phyloP scores from a whole-genome alignment of 2,888 invertebrate genomes.

The Hyposoter dolosus region DNA sequence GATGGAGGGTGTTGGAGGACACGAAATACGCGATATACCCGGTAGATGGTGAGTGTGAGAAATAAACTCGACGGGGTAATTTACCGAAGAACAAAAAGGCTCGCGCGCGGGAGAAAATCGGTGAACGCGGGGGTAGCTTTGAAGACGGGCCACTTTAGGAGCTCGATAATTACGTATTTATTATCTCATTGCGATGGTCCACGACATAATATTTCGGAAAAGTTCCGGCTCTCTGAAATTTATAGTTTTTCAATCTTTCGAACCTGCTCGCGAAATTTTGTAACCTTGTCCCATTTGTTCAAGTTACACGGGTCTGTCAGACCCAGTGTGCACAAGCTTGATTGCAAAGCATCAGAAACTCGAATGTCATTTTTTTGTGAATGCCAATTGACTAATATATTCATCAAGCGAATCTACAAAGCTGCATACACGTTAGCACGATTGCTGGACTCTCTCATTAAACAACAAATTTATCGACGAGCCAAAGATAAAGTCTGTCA shows the following conservation, averaged over 20 bases:
- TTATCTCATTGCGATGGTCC: not conserved
- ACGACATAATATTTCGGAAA: not conserved
- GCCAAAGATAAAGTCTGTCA: not conserved
- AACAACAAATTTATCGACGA: not conserved
- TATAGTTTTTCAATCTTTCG: not conserved
- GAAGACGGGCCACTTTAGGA: conserved; percentile 18
- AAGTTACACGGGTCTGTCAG: not conserved
- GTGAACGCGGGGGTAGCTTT: conserved; percentile 30
- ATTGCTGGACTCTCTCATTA: not conserved
- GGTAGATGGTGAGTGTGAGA: conserved; percentile 11
- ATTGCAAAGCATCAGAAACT: not conserved
- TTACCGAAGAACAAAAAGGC: conserved; percentile 39
- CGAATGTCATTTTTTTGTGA: not conserved
- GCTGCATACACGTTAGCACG: no score
- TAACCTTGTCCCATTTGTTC: no score
- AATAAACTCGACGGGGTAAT: conserved; percentile 34
- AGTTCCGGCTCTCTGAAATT: not conserved
- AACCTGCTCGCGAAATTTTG: not conserved
- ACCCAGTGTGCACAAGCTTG: not conserved
- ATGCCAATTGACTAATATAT: no score
- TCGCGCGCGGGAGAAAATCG: not conserved
- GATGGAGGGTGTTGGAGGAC: conserved; percentile 34
- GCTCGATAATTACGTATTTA: conserved; percentile 37
- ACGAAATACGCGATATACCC: not conserved
- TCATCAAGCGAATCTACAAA: not conserved